Evolutionary conservation across 2,888 invertebrate genomes (phyloP).

Genomic region (Lepidocyrtoides sp.): DNA sequence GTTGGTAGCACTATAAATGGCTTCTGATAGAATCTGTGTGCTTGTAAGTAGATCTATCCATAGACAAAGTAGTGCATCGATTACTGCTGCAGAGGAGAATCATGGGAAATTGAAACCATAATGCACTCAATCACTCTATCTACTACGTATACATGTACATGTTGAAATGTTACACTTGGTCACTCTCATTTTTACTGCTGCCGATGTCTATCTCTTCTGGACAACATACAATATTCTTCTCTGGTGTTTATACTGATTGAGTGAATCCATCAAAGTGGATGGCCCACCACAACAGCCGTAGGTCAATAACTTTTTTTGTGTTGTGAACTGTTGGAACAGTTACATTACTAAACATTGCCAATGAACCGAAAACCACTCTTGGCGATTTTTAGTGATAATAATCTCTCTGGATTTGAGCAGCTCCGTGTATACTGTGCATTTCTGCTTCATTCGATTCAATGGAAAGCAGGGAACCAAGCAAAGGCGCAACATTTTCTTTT

Average conservation of each 20-base stretch:
- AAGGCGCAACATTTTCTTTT: not conserved
- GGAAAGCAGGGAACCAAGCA: not conserved
- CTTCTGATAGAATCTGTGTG: conserved; percentile 2
- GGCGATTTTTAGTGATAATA: not conserved
- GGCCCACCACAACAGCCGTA: conserved; percentile 14
- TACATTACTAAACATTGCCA: not conserved
- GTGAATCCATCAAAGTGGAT: not conserved
- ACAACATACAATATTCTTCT: too few species aligned
- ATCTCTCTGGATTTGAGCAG: conserved; percentile 3
- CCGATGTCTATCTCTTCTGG: conserved; percentile 29
- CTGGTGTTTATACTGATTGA: conserved; percentile 10
- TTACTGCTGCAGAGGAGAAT: not conserved
- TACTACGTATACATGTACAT: not conserved
- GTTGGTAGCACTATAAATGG: not conserved
- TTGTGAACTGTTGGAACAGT: not conserved
- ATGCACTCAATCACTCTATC: conserved; percentile 7
- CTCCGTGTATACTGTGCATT: too few species aligned
- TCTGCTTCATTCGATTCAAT: too few species aligned
- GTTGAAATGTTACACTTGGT: not conserved
- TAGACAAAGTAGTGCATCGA: not conserved
- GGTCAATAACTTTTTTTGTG: conserved; percentile 36
- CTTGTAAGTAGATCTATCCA: not conserved
- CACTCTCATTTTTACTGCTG: not conserved
- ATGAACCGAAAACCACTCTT: conserved; percentile 33
- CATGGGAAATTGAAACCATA: conserved; percentile 33